A percentile compares a stretch with the other conserved stretches of the same genome.
phyloP scores from a whole-genome alignment of 2,113 vertebrate species.

The Chelonoidis abingdonii region DNA sequence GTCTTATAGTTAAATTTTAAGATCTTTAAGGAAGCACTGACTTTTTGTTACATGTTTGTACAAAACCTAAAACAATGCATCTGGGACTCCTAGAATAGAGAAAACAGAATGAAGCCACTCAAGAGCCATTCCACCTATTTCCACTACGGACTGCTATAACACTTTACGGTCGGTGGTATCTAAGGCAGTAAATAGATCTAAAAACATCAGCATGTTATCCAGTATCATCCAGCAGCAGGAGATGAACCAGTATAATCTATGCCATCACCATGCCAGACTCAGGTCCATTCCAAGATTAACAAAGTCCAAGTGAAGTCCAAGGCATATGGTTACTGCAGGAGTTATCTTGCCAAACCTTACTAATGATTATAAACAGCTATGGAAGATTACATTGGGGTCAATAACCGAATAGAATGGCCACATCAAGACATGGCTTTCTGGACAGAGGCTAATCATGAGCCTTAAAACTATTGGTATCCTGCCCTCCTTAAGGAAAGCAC shows the following conservation, averaged over 20 bases:
- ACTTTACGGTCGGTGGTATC: neutral
- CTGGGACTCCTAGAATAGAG: neutral
- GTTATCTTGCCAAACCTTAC: neutral
- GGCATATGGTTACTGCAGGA: neutral
- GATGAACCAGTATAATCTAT: neutral
- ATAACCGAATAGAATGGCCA: neutral
- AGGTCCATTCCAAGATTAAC: neutral
- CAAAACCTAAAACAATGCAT: neutral
- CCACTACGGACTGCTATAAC: neutral
- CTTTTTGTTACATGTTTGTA: neutral
- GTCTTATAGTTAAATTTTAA: neutral
- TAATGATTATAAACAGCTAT: neutral
- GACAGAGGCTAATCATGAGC: neutral
- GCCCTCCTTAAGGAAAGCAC: neutral
- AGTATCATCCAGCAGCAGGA: constrained; percentile 22
- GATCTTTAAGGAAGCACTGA: neutral
- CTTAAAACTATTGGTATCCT: neutral
- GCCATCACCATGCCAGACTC: constrained; percentile 7
- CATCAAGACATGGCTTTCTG: neutral
- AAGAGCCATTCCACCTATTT: neutral
- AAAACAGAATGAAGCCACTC: neutral
- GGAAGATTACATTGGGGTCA: neutral
- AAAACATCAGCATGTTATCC: neutral
- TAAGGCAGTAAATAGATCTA: neutral
- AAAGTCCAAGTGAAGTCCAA: neutral